phyloP scores from a whole-genome alignment of 1,140 invertebrate species.

The Battus philenor region DNA sequence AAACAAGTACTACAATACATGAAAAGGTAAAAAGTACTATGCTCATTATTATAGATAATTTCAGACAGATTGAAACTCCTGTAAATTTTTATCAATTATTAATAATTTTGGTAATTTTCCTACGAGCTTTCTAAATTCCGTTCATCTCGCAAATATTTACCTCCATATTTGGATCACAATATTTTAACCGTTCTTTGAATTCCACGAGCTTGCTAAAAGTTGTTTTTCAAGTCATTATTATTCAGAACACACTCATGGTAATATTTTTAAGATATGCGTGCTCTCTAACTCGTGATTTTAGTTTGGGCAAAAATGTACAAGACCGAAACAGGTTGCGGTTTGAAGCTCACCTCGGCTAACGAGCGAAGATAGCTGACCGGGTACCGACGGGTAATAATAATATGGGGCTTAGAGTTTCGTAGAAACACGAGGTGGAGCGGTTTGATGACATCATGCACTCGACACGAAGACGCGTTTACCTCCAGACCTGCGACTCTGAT shows the following conservation, averaged over 20 bases:
- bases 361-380: slow-evolving; percentile 39
- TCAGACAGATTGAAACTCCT: neutral
- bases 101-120: too few species aligned
- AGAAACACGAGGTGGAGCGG: slow-evolving; percentile 50
- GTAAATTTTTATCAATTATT: too few species aligned
- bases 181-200: neutral
- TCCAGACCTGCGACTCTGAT: too few species aligned
- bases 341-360: slow-evolving; percentile 34
- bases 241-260: slow-evolving; percentile 3
- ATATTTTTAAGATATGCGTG: slow-evolving; percentile 14
- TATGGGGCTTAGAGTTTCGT: slow-evolving; percentile 58
- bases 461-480: slow-evolving; percentile 42
- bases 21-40: neutral
- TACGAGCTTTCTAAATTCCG: slow-evolving; percentile 10
- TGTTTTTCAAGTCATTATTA: slow-evolving; percentile 6
- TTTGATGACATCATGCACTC: slow-evolving; percentile 55
- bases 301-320: slow-evolving; percentile 36
- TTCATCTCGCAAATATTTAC: slow-evolving; percentile 1
- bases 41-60: neutral
- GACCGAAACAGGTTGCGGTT: slow-evolving; percentile 47
- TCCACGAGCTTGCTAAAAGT: slow-evolving; percentile 1
- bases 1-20: slow-evolving; percentile 8
- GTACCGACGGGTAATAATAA: slow-evolving; percentile 51
- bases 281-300: slow-evolving; percentile 5
- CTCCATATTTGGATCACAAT: slow-evolving; percentile 1